Conservation (phyloP, 2,888 invertebrate genomes). For the Aporophyla lueneburgensis region DNA sequence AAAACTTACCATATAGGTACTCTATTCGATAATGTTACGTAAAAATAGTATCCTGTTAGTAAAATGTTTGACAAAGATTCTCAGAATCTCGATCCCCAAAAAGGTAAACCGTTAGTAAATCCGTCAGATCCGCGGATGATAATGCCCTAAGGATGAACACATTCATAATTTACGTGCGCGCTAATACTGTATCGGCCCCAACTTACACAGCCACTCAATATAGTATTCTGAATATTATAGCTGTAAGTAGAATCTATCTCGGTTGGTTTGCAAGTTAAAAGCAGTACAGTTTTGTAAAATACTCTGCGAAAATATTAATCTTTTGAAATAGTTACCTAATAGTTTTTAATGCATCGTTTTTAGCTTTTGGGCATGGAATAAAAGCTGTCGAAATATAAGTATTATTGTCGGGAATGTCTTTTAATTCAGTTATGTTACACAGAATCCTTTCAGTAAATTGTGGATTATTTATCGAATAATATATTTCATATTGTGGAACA, state of each 20-base stretch:
- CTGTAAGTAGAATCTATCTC: slow-evolving; percentile 6
- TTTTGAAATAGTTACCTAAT: slow-evolving; percentile 69
- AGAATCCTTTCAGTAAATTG: slow-evolving; percentile 30
- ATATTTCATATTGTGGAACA: slow-evolving; percentile 75
- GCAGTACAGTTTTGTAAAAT: neutral
- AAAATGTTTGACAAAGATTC: slow-evolving; percentile 37
- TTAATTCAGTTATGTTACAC: neutral
- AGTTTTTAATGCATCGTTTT: neutral
- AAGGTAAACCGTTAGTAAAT: slow-evolving; percentile 55
- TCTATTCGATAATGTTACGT: slow-evolving; percentile 3
- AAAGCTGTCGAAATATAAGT: slow-evolving; percentile 52
- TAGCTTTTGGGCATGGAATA: neutral
- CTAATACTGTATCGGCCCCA: slow-evolving; percentile 40
- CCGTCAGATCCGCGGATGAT: slow-evolving; percentile 41
- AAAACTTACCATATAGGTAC: neutral
- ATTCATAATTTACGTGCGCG: slow-evolving; percentile 56
- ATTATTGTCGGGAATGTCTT: neutral
- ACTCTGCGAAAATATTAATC: neutral
- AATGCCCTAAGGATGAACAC: slow-evolving; percentile 57
- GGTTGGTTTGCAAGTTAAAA: slow-evolving; percentile 13
- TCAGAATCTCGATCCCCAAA: slow-evolving; percentile 56
- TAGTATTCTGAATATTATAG: slow-evolving; percentile 44
- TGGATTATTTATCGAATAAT: slow-evolving; percentile 57
- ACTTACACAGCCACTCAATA: slow-evolving; percentile 41
- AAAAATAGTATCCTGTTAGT: slow-evolving; percentile 20